phyloP scores from a whole-genome alignment of 2,797 vertebrate species.

The Sebastes hubbsi region DNA sequence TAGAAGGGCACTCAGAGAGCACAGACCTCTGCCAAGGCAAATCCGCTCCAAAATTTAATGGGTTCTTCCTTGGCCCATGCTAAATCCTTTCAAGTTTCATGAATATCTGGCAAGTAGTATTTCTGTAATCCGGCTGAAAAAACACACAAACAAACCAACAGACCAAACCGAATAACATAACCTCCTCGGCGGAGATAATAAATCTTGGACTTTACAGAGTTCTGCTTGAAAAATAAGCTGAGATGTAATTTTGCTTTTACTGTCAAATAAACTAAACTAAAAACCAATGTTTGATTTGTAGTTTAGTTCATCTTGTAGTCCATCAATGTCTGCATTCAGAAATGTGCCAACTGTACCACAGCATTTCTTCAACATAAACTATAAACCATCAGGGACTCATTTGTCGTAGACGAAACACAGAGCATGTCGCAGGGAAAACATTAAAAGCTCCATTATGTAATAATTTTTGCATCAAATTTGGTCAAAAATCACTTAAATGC shows the following conservation, averaged over 20 bases:
- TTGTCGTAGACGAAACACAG: slow-evolving; percentile 9
- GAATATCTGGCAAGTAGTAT: too few relatives aligned
- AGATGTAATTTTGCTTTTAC: neutral
- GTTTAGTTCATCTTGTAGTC: neutral
- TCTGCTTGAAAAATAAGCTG: slow-evolving; percentile 1
- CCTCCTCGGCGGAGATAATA: neutral
- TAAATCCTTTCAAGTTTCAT: neutral
- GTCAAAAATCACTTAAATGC: slow-evolving; percentile 8
- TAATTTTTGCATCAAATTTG: neutral
- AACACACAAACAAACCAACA: neutral
- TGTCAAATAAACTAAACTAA: slow-evolving; percentile 11
- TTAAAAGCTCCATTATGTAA: slow-evolving; percentile 24
- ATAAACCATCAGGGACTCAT: slow-evolving; percentile 24
- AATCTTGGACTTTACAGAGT: neutral
- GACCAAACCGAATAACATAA: neutral
- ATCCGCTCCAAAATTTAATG: neutral
- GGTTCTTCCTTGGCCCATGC: neutral
- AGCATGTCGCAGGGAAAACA: neutral
- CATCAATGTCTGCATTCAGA: neutral
- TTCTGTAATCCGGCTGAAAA: neutral
- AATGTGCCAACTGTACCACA: slow-evolving; percentile 1
- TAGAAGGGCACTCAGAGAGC: neutral
- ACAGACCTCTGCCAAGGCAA: neutral
- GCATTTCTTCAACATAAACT: neutral
- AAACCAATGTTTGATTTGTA: neutral